Evolutionary conservation across 2,797 vertebrate species (phyloP).

Genomic region (Anolis apletophallus): DNA sequence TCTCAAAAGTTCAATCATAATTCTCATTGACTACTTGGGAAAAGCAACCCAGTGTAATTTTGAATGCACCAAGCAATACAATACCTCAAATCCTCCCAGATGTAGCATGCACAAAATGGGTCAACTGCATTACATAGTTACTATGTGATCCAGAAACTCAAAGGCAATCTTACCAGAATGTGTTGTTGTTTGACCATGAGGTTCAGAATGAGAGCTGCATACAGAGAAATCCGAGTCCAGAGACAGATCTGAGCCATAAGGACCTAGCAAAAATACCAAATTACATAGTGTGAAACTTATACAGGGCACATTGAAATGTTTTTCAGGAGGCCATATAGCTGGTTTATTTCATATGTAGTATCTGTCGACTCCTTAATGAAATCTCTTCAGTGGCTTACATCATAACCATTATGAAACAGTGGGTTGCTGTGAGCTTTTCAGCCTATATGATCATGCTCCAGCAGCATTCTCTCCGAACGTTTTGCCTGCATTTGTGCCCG

Average conservation of each 20-base stretch:
- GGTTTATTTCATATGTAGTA: background rate
- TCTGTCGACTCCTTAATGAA: background rate
- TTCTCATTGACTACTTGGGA: background rate
- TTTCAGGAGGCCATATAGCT: background rate
- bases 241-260: background rate
- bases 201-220: background rate
- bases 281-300: background rate
- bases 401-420: background rate
- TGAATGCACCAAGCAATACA: background rate
- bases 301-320: background rate
- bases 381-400: background rate
- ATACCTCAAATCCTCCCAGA: background rate
- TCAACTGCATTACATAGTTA: background rate
- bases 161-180: background rate
- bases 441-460: no score
- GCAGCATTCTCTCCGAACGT: no score
- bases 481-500: no score
- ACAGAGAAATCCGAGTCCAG: constrained; percentile 23
- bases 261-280: background rate
- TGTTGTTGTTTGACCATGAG: no score
- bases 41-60: background rate
- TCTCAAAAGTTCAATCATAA: background rate
- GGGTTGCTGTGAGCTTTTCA: no score
- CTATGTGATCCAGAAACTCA: background rate
- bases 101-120: background rate